Percentiles rank a stretch among this genome's conserved stretches.
Evolutionary conservation across 2,797 vertebrate genomes (phyloP).

Genomic region (Melopsittacus undulatus): DNA sequence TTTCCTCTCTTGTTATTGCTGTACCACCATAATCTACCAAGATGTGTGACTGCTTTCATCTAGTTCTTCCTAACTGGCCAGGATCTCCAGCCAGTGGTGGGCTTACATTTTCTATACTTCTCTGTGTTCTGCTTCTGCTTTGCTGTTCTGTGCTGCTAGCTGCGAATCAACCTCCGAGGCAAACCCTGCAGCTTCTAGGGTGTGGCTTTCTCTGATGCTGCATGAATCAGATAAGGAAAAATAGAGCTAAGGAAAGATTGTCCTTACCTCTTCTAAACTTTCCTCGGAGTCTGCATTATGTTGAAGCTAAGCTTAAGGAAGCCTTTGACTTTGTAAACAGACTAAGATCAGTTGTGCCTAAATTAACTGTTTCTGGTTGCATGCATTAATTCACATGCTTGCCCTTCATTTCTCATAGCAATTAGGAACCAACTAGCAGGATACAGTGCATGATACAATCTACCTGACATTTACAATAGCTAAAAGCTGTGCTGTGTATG

Average conservation of each 20-base stretch:
- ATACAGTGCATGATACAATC: conserved; percentile 45
- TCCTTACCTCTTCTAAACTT: conserved; percentile 47
- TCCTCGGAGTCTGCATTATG: neutral
- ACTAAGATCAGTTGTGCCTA: conserved; percentile 24
- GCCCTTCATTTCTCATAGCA: conserved; percentile 14
- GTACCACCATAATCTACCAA: conserved; percentile 73
- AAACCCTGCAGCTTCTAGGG: conserved; percentile 72
- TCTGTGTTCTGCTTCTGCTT: conserved; percentile 71
- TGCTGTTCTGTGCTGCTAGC: conserved; percentile 65
- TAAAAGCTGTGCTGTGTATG: neutral
- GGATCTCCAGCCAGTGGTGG: conserved; percentile 93
- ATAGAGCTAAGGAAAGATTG: conserved; percentile 56
- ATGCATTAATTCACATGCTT: conserved; percentile 57
- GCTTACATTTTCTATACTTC: conserved; percentile 77
- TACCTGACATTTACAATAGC: conserved; percentile 12
- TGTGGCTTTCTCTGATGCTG: conserved; percentile 71
- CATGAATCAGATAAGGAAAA: conserved; percentile 71
- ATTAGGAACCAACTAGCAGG: neutral
- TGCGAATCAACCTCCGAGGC: conserved; percentile 43
- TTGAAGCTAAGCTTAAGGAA: conserved; percentile 46
- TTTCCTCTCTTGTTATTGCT: conserved; percentile 58
- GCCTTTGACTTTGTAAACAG: conserved; percentile 31
- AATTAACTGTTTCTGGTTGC: conserved; percentile 43
- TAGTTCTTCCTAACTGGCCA: conserved; percentile 97
- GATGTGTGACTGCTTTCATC: conserved; percentile 99